phyloP scores from a whole-genome alignment of 1,140 invertebrate genomes.

The Neomicropteryx cornuta region DNA sequence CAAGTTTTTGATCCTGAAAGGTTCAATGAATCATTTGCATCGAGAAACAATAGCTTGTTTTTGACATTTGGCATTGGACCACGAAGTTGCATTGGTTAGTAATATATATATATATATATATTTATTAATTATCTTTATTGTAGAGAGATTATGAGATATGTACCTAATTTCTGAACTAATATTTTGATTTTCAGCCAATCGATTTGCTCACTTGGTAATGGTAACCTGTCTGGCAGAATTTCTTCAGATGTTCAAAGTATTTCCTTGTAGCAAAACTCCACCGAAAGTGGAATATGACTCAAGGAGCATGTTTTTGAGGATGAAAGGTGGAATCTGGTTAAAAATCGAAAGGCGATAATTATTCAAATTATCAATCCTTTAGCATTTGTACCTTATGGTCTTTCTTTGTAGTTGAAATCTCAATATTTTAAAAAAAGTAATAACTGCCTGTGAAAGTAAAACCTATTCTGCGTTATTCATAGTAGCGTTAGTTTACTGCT shows the following conservation, averaged over 20 bases:
- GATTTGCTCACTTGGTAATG: slow-evolving; percentile 27
- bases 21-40: slow-evolving; percentile 29
- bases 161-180: background rate
- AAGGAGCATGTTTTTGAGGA: slow-evolving; percentile 33
- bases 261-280: slow-evolving; percentile 26
- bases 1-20: slow-evolving; percentile 51
- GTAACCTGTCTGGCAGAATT: slow-evolving; percentile 22
- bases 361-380: too few relatives aligned
- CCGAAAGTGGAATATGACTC: slow-evolving; percentile 27
- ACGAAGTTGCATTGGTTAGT: slow-evolving; percentile 41
- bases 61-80: slow-evolving; percentile 39
- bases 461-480: too few relatives aligned
- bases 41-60: too few relatives aligned
- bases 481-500: too few relatives aligned
- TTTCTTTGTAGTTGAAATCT: too few relatives aligned
- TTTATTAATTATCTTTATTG: slow-evolving; percentile 9
- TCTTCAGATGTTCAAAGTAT: slow-evolving; percentile 21
- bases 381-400: too few relatives aligned
- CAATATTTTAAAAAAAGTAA: too few relatives aligned
- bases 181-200: slow-evolving; percentile 21
- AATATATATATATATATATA: slow-evolving; percentile 2
- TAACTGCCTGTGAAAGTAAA: too few relatives aligned
- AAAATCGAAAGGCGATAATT: too few relatives aligned
- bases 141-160: slow-evolving; percentile 3
- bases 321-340: slow-evolving; percentile 32